Percentiles rank a stretch among this genome's conserved stretches.
Conservation (phyloP, 2,113 vertebrate genomes). For the Pantherophis guttatus region DNA sequence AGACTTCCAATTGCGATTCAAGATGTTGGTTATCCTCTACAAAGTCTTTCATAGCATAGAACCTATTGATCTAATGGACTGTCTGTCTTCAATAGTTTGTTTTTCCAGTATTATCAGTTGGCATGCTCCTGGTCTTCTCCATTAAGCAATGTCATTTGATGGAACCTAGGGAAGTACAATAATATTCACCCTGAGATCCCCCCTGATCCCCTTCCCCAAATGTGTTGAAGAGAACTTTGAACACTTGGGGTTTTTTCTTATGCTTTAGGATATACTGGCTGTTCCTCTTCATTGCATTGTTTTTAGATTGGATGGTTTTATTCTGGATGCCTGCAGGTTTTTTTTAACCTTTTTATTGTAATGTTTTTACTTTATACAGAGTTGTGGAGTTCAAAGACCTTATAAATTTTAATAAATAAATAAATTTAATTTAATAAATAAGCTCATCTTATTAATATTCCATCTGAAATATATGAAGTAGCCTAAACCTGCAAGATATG, state of each 20-base stretch:
- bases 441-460: neutral
- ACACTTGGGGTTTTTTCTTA: neutral
- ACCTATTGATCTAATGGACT: neutral
- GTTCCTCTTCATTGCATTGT: neutral
- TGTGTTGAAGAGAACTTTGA: neutral
- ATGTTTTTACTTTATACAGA: neutral
- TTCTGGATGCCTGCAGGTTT: neutral
- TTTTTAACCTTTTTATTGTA: neutral
- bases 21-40: neutral
- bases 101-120: neutral
- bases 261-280: neutral
- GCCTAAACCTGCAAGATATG: neutral
- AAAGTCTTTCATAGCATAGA: neutral
- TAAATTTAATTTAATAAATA: neutral
- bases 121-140: neutral
- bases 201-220: neutral
- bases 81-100: neutral
- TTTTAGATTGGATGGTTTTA: neutral
- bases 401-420: too few relatives aligned
- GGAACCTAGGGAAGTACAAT: neutral
- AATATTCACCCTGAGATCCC: neutral
- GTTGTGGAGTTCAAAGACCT: neutral
- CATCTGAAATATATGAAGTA: neutral
- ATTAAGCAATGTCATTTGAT: neutral
- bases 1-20: neutral